phyloP scores from a whole-genome alignment of 2,797 vertebrate species.

The Manis crassicaudata region DNA sequence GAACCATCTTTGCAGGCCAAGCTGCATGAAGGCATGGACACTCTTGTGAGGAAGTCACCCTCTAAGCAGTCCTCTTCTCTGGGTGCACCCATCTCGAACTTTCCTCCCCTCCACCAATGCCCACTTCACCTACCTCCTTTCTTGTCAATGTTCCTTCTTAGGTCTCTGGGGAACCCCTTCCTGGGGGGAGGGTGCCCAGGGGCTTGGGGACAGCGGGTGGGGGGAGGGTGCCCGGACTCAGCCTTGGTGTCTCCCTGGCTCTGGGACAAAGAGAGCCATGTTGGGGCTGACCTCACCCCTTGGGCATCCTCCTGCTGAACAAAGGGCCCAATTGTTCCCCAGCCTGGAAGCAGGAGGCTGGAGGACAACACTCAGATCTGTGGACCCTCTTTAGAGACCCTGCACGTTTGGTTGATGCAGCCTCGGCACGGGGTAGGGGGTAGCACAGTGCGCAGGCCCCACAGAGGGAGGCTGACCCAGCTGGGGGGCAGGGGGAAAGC shows the following conservation, averaged over 20 bases:
- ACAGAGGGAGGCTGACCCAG: neutral
- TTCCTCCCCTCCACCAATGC: neutral
- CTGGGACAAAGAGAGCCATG: conserved; percentile 72
- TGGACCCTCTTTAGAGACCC: conserved; percentile 14
- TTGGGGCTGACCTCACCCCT: conserved; percentile 77
- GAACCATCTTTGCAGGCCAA: neutral
- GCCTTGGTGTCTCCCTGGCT: conserved; percentile 63
- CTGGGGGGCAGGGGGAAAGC: neutral
- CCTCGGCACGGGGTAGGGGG: neutral
- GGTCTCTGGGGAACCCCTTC: neutral
- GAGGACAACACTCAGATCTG: conserved; percentile 58
- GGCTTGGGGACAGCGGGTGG: neutral
- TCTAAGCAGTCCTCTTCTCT: neutral
- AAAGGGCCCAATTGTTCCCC: conserved; percentile 71
- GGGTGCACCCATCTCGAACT: neutral
- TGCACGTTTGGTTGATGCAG: neutral
- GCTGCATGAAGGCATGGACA: neutral
- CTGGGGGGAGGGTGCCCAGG: neutral
- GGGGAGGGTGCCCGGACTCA: conserved; percentile 20
- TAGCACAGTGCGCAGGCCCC: neutral
- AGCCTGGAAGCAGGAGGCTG: conserved; percentile 53
- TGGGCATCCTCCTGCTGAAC: conserved; percentile 73
- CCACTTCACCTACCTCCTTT: neutral
- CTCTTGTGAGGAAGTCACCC: neutral
- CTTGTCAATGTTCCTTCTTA: neutral